phyloP scores from a whole-genome alignment of 2,888 invertebrate genomes.

The Drosophila kuntzei region DNA sequence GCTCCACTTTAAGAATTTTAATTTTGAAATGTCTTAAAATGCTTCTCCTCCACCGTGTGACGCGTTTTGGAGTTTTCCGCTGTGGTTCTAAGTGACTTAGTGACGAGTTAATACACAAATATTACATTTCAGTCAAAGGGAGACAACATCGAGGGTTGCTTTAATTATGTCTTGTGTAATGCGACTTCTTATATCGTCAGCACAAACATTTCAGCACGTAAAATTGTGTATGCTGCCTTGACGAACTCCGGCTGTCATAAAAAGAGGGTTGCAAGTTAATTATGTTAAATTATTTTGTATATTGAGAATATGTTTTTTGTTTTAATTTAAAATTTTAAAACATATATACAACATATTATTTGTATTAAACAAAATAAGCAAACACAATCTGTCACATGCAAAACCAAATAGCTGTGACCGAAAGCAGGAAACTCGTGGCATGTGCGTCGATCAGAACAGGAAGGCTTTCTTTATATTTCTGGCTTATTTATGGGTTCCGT shows the following conservation, averaged over 20 bases:
- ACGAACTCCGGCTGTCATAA: constrained; percentile 9
- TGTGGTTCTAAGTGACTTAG: constrained; percentile 53
- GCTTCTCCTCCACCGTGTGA: constrained; percentile 5
- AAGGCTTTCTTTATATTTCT: constrained; percentile 22
- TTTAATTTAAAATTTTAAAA: no score
- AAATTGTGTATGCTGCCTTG: neutral
- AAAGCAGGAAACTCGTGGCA: constrained; percentile 36
- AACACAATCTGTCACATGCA: constrained; percentile 11
- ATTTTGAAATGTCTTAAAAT: constrained; percentile 47
- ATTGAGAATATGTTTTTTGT: no score
- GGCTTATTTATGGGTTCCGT: constrained; percentile 52
- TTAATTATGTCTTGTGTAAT: constrained; percentile 27
- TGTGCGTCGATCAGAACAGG: constrained; percentile 30
- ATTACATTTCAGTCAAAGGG: constrained; percentile 45
- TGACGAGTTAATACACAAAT: constrained; percentile 63
- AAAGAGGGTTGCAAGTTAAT: constrained; percentile 20
- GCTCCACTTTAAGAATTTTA: constrained; percentile 35
- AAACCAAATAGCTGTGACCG: constrained; percentile 37
- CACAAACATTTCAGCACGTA: constrained; percentile 5
- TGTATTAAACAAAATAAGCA: neutral
- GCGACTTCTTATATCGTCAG: neutral
- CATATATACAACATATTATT: neutral
- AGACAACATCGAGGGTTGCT: constrained; percentile 12
- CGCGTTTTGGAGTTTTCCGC: neutral
- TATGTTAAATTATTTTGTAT: constrained; percentile 3